A percentile compares a stretch with the other conserved stretches of the same genome.
These are phyloP conservation scores for Cynoglossus semilaevis DNA, from an alignment of 2,113 vertebrate species.

Conservation along the genomic window DNA sequence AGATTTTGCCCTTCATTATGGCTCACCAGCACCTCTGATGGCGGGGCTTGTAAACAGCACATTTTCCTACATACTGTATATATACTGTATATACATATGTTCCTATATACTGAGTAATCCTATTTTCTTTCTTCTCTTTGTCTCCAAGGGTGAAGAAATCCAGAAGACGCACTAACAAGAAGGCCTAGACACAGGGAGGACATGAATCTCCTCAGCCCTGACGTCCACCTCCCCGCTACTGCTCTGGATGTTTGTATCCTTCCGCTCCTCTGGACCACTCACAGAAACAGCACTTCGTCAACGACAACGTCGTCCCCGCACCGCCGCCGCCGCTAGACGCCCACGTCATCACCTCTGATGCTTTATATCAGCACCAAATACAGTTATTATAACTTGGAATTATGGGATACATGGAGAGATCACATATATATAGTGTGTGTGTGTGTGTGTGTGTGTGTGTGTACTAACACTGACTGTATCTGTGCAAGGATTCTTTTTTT, in stretches of 20 bases:
- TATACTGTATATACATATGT: too few relatives aligned
- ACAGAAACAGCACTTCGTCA: slow-evolving; percentile 73
- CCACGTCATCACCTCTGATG: slow-evolving; percentile 16
- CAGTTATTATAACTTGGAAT: slow-evolving; percentile 32
- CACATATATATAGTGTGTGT: background rate
- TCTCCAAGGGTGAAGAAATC: slow-evolving; percentile 68
- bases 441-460: slow-evolving; percentile 2
- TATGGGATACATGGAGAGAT: slow-evolving; percentile 8
- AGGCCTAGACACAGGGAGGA: slow-evolving; percentile 31
- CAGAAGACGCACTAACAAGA: slow-evolving; percentile 66
- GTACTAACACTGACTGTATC: slow-evolving; percentile 33
- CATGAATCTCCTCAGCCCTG: background rate
- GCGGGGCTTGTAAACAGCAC: too few relatives aligned
- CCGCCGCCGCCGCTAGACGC: background rate
- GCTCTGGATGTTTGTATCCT: slow-evolving; percentile 59
- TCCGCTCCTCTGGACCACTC: slow-evolving; percentile 66
- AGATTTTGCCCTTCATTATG: too few relatives aligned
- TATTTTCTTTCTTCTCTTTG: slow-evolving; percentile 14
- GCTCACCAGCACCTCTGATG: too few relatives aligned
- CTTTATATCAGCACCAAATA: slow-evolving; percentile 34
- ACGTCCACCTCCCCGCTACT: slow-evolving; percentile 51
- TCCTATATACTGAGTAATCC: too few relatives aligned
- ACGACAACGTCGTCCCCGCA: slow-evolving; percentile 18
- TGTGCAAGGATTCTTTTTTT: slow-evolving; percentile 26
- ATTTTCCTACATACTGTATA: too few relatives aligned